These are phyloP conservation scores for Clanis bilineata DNA, from an alignment of 2,888 invertebrate genomes.

Conservation along the genomic window DNA sequence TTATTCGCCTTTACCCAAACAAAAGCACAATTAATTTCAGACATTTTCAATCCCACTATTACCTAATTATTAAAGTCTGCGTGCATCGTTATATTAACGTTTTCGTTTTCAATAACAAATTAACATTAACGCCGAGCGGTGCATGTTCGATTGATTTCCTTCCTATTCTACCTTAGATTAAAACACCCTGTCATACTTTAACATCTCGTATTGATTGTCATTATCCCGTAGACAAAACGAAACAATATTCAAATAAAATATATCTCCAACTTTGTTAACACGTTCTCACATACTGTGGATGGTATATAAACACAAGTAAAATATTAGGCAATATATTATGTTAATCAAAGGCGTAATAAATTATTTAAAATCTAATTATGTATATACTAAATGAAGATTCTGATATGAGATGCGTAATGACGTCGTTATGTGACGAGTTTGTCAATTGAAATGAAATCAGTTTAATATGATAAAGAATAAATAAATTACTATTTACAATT, in stretches of 20 bases:
- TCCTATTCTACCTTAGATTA: conserved; percentile 78
- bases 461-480: conserved; percentile 41
- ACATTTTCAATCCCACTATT: background rate
- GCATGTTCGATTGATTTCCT: conserved; percentile 42
- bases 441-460: conserved; percentile 34
- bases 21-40: background rate
- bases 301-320: conserved; percentile 34
- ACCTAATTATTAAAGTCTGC: background rate
- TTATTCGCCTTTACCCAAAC: background rate
- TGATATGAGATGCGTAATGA: conserved; percentile 58
- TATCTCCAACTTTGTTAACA: background rate
- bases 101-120: background rate
- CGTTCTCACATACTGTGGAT: conserved; percentile 19
- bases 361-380: conserved; percentile 41
- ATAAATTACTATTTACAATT: conserved; percentile 63
- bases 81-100: background rate
- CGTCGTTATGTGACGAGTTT: conserved; percentile 5
- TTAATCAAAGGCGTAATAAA: conserved; percentile 16
- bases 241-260: conserved; percentile 28
- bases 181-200: conserved; percentile 75
- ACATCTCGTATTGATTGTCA: conserved; percentile 11
- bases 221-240: conserved; percentile 27
- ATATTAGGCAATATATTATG: conserved; percentile 32
- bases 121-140: background rate
- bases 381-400: conserved; percentile 47